Evolutionary conservation across 23 tunicate species (phyloP), one percentile per base, ranked within the genome.

Genomic region (Ciona savignyi): DNA sequence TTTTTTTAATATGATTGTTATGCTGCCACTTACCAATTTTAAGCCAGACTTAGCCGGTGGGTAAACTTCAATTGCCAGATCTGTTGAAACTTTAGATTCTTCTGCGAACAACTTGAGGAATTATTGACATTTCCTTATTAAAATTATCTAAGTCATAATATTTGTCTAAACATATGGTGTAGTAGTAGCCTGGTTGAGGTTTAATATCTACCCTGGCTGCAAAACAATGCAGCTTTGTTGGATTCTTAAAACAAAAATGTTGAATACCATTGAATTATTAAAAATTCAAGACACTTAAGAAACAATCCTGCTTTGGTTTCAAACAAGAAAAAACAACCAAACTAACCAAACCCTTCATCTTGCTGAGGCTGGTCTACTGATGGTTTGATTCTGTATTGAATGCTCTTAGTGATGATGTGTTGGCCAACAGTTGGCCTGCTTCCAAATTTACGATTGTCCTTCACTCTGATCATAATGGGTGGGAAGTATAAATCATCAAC

Each of bases 371-470:
- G 11, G 35, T 76, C 29, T 26, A 34, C 23, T 22, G 9, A 2
- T 2, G 89, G 81, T 27, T 77, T 81, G n/a, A 84, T 81, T 15
- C 77, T 74, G 60, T 90, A 81, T 29, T 63, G 42, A 11, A 80
- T 35, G 60, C 75, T 32, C 71, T 90, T 62, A 0, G 97, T 78
- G 68, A 90, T 90, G 32, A 79, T 78, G 74, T 90, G 90, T 56
- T 90, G 97, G 0, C 97, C 97, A 0, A 90, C 97, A 0, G 97
- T 90, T 51, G 97, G 97, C 21, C 97, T 66, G 6, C 89, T 48
- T 32, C 97, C 97, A 42, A 90, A 90, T 72, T 90, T 90, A 35
- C 97, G 65, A 74, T 90, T 90, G 78, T 90, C 97, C 69, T 90
- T 90, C 42, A 90, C 97, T 33, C 97, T 75, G 2, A 90, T 90